Conservation (phyloP, 2,888 invertebrate genomes). For the Epicampocera succincta region DNA sequence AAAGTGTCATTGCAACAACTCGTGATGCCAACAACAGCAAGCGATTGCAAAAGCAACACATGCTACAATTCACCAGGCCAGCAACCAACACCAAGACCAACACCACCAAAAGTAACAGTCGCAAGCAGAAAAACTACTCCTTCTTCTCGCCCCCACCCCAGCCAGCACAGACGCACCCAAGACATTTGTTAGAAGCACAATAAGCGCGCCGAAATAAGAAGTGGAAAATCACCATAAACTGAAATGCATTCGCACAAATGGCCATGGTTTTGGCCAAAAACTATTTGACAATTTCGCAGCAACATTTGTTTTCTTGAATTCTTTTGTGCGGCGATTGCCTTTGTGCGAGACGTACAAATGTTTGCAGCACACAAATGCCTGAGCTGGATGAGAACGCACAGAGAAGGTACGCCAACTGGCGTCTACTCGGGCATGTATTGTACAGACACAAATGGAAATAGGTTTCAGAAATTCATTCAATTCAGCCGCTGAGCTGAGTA, state of each 20-base stretch:
- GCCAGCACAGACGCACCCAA: background rate
- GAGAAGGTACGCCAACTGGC: background rate
- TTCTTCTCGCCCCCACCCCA: background rate
- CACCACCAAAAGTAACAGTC: slow-evolving; percentile 49
- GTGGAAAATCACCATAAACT: slow-evolving; percentile 57
- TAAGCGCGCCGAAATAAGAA: slow-evolving; percentile 35
- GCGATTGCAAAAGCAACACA: slow-evolving; percentile 64
- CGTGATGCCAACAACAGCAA: slow-evolving; percentile 50
- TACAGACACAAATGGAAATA: background rate
- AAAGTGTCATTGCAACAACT: slow-evolving; percentile 59
- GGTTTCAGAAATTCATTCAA: slow-evolving; percentile 23
- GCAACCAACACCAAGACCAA: slow-evolving; percentile 32
- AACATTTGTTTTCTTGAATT: slow-evolving; percentile 35
- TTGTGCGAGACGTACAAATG: slow-evolving; percentile 29
- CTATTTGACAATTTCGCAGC: slow-evolving; percentile 45
- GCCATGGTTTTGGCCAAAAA: slow-evolving; percentile 50
- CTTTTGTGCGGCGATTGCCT: slow-evolving; percentile 49
- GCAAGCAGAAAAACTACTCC: slow-evolving; percentile 11
- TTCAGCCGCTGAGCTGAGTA: too few relatives aligned
- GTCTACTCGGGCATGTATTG: too few relatives aligned
- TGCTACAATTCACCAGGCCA: slow-evolving; percentile 54
- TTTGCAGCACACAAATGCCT: background rate
- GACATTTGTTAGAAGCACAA: background rate
- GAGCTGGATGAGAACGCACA: background rate
- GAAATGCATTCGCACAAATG: slow-evolving; percentile 46